These are phyloP conservation scores for Achlya flavicornis DNA, from an alignment of 2,888 invertebrate species.

Conservation along the genomic window DNA sequence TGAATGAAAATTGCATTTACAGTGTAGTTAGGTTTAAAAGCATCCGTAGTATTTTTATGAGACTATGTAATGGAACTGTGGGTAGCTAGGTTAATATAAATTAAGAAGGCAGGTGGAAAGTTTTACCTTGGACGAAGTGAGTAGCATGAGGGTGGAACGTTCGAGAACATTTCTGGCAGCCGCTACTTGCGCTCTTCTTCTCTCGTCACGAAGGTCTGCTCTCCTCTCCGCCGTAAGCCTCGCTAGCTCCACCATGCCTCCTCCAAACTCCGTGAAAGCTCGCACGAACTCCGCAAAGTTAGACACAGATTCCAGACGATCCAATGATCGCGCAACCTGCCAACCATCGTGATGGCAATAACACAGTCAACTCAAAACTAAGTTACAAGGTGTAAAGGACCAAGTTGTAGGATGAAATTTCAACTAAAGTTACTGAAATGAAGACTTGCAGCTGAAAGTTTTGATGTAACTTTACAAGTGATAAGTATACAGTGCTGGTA, in stretches of 20 bases:
- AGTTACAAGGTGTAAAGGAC: constrained; percentile 22
- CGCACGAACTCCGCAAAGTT: constrained; percentile 99
- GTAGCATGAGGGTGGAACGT: constrained; percentile 97
- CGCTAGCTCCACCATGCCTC: constrained; percentile 99
- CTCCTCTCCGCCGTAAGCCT: constrained; percentile 93
- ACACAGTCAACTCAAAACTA: constrained; percentile 30
- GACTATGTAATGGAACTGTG: neutral
- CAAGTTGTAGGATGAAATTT: constrained; percentile 36
- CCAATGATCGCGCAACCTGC: constrained; percentile 91
- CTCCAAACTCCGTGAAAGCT: constrained; percentile 98
- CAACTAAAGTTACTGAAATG: constrained; percentile 9
- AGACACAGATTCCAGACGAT: constrained; percentile 93
- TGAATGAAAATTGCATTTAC: neutral
- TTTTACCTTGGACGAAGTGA: constrained; percentile 96
- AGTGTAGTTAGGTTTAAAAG: neutral
- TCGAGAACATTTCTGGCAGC: constrained; percentile 97
- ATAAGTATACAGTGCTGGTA: too few relatives aligned
- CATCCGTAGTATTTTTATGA: neutral
- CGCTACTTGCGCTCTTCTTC: constrained; percentile 97
- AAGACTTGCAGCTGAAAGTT: neutral
- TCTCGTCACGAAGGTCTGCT: constrained; percentile 96
- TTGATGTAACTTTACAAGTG: constrained; percentile 7
- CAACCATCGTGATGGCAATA: constrained; percentile 22
- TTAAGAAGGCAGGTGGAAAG: neutral
- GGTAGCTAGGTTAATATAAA: neutral